A percentile compares a stretch with the other conserved stretches of the same genome.
Evolutionary conservation across 2,797 vertebrate genomes (phyloP).

Genomic region (Bucorvus abyssinicus): DNA sequence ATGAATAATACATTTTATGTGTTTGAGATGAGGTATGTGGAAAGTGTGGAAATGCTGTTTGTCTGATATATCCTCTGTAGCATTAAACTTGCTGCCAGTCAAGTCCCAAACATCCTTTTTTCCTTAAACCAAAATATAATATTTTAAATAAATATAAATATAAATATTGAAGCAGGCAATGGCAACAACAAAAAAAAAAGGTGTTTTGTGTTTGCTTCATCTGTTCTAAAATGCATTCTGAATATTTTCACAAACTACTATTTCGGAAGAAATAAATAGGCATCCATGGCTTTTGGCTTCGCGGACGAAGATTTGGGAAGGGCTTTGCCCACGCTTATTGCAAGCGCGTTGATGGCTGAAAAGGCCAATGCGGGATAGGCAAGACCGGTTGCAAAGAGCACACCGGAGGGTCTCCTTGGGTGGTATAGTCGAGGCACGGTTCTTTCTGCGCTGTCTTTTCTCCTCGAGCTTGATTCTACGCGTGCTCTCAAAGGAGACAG

Average conservation of each 20-base stretch:
- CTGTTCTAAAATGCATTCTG: neutral
- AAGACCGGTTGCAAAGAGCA: too few relatives aligned
- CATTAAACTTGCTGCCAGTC: neutral
- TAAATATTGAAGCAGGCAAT: neutral
- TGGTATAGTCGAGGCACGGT: too few relatives aligned
- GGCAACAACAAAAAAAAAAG: neutral
- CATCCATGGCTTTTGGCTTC: too few relatives aligned
- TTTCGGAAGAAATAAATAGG: neutral
- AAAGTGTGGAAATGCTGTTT: neutral
- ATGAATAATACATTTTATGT: neutral
- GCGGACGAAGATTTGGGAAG: too few relatives aligned
- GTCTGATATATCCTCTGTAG: neutral
- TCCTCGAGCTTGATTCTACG: too few relatives aligned
- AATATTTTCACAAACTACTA: neutral
- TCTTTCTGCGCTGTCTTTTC: too few relatives aligned
- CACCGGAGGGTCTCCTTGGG: too few relatives aligned
- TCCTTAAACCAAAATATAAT: neutral
- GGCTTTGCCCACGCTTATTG: too few relatives aligned
- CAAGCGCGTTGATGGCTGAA: too few relatives aligned
- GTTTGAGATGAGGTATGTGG: neutral
- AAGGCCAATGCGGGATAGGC: too few relatives aligned
- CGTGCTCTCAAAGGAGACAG: too few relatives aligned
- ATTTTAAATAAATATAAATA: neutral
- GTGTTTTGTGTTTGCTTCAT: neutral
- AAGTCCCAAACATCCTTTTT: neutral